These are phyloP conservation scores for Amyelois transitella DNA, from an alignment of 1,140 invertebrate species.

Conservation along the genomic window DNA sequence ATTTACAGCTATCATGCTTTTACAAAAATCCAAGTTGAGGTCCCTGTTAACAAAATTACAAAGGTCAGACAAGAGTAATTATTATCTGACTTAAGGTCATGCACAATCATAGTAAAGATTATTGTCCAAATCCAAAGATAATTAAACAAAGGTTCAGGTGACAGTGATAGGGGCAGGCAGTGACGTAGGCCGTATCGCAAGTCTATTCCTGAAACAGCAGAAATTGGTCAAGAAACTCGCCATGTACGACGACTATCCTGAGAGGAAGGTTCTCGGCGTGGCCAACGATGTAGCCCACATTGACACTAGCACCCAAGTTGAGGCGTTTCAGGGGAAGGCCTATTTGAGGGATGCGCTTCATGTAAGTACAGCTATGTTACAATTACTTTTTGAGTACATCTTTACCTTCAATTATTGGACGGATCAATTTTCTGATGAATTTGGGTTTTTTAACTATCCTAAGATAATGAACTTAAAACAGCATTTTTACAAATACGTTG, in stretches of 20 bases:
- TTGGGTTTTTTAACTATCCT: too few relatives aligned
- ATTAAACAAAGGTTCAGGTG: slow-evolving; percentile 25
- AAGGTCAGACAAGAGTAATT: too few relatives aligned
- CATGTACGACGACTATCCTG: slow-evolving; percentile 45
- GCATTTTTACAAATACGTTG: too few relatives aligned
- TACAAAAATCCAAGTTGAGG: too few relatives aligned
- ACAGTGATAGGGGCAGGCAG: slow-evolving; percentile 51
- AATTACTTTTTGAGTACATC: too few relatives aligned
- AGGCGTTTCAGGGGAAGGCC: slow-evolving; percentile 48
- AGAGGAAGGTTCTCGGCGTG: slow-evolving; percentile 38
- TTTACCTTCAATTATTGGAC: too few relatives aligned
- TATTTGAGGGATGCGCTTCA: slow-evolving; percentile 39
- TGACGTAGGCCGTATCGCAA: slow-evolving; percentile 47
- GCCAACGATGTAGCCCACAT: slow-evolving; percentile 58
- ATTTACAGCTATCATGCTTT: too few relatives aligned
- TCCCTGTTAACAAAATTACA: too few relatives aligned
- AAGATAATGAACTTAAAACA: too few relatives aligned
- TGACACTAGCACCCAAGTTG: slow-evolving; percentile 48
- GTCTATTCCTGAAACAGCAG: slow-evolving; percentile 55
- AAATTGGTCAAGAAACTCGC: slow-evolving; percentile 40
- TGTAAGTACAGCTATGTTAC: slow-evolving; percentile 26
- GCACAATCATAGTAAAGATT: too few relatives aligned
- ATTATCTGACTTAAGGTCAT: too few relatives aligned
- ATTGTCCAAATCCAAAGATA: not conserved
- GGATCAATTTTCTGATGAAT: too few relatives aligned